Evolutionary conservation across 2,113 vertebrate species (phyloP).

Genomic region (Phalacrocorax brasilianus): DNA sequence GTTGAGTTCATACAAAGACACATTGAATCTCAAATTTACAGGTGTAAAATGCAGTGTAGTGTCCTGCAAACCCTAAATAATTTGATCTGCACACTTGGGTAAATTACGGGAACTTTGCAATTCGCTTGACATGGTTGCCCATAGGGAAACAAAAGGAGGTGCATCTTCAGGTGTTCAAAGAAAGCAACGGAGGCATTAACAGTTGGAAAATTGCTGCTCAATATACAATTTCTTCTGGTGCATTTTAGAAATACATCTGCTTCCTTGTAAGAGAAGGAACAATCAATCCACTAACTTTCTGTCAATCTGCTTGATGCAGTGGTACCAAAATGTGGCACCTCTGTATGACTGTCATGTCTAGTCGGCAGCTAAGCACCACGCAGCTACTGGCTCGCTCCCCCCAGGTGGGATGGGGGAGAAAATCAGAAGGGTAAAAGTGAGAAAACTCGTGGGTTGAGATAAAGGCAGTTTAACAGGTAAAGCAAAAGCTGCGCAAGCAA

Average conservation of each 20-base stretch:
- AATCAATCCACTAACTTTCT: neutral
- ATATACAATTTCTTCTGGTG: neutral
- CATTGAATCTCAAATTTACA: neutral
- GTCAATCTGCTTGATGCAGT: neutral
- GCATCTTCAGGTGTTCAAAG: neutral
- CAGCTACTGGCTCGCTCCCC: too few relatives aligned
- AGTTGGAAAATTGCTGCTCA: neutral
- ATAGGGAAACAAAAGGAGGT: neutral
- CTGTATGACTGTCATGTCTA: neutral
- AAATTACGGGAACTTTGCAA: neutral
- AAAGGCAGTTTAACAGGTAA: too few relatives aligned
- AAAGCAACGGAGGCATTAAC: neutral
- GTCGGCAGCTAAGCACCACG: too few relatives aligned
- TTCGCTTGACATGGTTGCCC: neutral
- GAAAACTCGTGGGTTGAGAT: too few relatives aligned
- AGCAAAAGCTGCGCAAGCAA: too few relatives aligned
- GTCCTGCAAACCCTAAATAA: neutral
- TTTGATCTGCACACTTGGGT: neutral
- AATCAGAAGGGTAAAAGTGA: too few relatives aligned
- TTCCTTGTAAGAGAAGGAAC: neutral
- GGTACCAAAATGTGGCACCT: neutral
- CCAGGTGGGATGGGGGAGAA: too few relatives aligned
- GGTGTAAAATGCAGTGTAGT: neutral
- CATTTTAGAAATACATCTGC: neutral
- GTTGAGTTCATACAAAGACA: neutral